Evolutionary conservation across 2,113 vertebrate species (phyloP), one percentile per base, ranked within the genome.

Genomic region (Phodopus roborovskii): DNA sequence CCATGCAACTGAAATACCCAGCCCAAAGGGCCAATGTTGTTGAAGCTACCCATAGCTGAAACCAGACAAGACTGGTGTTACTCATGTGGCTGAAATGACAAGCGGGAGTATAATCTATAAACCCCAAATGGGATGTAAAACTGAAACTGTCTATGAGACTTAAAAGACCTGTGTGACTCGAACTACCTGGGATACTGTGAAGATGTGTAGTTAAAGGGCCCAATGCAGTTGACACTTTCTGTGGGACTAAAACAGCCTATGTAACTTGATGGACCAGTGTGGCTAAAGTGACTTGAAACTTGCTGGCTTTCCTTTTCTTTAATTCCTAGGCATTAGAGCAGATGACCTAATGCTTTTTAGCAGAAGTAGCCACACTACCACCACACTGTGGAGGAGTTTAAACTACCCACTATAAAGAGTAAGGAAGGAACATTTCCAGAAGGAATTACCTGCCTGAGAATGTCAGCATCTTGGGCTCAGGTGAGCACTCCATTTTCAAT

Each of bases 1-100:
- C 24, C 7, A 5, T 16, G 11, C 16, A 26, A 17, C 22, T 15
- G 70, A 50, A 36, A 28, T 0, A 3, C n/a, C 8, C 16, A 42
- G 3, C 30, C n/a, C 62, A 71, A 8, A 17, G 11, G 6, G 2
- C n/a, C n/a, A n/a, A n/a, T n/a, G n/a, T n/a, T n/a, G n/a, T n/a
- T n/a, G n/a, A n/a, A n/a, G n/a, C 62, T 77, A 26, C 39, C 58
- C 26, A 30, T 28, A 48, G 26, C 28, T 20, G 82, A 64, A 84
- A 45, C 81, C 26, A 45, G 8, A 16, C 39, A 45, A 84, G 39
- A 20, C 42, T 20, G 26, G 16, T 45, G 58, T 28, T 39, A 36
- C 42, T 74, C 13, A 22, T 22, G 2, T 36, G 56, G 13, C 42
- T 73, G 56, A 48, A 39, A 30, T 64, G 36, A 20, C 6, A 7